phyloP scores from a whole-genome alignment of 2,113 vertebrate genomes.

The Phalacrocorax pelagicus region DNA sequence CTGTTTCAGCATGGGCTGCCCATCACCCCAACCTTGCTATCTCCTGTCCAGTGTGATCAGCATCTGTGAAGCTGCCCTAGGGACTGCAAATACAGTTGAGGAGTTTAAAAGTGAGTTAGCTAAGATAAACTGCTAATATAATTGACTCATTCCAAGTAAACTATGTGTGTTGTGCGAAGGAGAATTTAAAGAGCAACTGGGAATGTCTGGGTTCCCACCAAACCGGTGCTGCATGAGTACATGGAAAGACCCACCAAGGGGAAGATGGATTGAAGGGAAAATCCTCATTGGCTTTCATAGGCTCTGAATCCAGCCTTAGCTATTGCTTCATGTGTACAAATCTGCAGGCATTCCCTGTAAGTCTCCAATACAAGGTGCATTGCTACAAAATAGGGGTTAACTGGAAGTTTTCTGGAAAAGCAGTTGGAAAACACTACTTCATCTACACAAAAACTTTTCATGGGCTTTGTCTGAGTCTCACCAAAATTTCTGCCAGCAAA shows the following conservation, averaged over 20 bases:
- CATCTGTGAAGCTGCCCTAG: not conserved
- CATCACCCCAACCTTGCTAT: fast-evolving
- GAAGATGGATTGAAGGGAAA: not conserved
- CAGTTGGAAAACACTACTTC: not conserved
- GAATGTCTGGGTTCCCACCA: not conserved
- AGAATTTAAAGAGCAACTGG: not conserved
- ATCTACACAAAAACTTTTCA: not conserved
- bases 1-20: not conserved
- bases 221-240: not conserved
- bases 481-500: not conserved
- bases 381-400: not conserved
- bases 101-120: not conserved
- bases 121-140: not conserved
- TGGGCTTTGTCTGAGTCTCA: not conserved
- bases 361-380: not conserved
- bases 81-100: not conserved
- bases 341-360: not conserved
- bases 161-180: not conserved
- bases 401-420: not conserved
- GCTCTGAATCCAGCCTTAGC: not conserved
- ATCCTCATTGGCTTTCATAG: not conserved
- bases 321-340: not conserved
- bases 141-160: not conserved
- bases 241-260: not conserved
- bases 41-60: not conserved